These are phyloP conservation scores for Hydriomena furcata DNA, from an alignment of 2,888 invertebrate genomes.

Conservation along the genomic window DNA sequence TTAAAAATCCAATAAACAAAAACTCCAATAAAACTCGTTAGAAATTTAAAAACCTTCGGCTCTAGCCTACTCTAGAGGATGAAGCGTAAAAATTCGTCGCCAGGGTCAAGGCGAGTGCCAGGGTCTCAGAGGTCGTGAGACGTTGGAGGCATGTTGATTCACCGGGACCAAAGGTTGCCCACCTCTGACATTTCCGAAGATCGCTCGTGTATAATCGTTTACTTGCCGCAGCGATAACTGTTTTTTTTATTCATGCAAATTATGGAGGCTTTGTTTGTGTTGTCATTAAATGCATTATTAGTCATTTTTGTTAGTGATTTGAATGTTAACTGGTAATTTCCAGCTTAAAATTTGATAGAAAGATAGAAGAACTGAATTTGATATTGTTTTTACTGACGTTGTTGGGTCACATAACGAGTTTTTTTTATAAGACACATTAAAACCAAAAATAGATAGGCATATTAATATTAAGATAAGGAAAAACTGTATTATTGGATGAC, in stretches of 20 bases:
- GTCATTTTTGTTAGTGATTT: conserved; percentile 19
- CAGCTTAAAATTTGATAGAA: not conserved
- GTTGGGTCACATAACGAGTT: no score
- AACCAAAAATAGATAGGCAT: no score
- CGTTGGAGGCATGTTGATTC: conserved; percentile 50
- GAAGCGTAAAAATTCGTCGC: conserved; percentile 36
- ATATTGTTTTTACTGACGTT: no score
- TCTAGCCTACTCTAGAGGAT: conserved; percentile 9
- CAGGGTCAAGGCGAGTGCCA: conserved; percentile 30
- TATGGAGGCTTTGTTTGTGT: not conserved
- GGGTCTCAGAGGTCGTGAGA: conserved; percentile 65
- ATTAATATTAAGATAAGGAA: no score
- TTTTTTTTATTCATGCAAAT: conserved; percentile 37
- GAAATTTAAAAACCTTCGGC: conserved; percentile 8
- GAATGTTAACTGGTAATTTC: conserved; percentile 16
- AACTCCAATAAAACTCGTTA: no score
- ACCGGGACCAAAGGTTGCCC: conserved; percentile 53
- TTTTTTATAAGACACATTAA: no score
- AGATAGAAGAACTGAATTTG: no score
- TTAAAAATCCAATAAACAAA: no score
- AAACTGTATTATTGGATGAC: no score
- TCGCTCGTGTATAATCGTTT: conserved; percentile 36
- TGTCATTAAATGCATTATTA: conserved; percentile 7
- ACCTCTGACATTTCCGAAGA: conserved; percentile 64
- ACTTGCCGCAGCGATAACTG: conserved; percentile 36